Evolutionary conservation across 2,113 vertebrate species (phyloP).

Genomic region (Lamprotornis superbus): DNA sequence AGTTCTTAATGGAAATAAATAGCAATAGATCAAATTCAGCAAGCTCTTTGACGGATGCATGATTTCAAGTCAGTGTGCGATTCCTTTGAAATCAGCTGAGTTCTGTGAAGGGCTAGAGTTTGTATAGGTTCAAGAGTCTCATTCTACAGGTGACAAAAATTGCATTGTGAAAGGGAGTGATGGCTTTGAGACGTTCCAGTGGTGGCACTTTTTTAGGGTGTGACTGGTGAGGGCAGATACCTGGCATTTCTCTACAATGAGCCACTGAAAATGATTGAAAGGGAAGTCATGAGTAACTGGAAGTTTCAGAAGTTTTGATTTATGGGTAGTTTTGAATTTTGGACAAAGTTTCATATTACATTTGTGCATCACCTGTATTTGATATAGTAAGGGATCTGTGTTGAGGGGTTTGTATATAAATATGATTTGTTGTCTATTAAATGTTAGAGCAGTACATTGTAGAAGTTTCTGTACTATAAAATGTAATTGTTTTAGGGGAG

Average conservation of each 20-base stretch:
- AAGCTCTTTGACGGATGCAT: neutral
- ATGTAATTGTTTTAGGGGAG: neutral
- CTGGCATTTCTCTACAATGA: neutral
- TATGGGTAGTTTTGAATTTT: neutral
- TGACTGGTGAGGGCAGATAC: neutral
- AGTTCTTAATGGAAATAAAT: neutral
- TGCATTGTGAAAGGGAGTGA: neutral
- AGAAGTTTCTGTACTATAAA: neutral
- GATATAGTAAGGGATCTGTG: neutral
- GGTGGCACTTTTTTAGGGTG: accelerated
- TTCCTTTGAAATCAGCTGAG: neutral
- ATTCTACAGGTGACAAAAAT: neutral
- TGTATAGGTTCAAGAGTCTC: neutral
- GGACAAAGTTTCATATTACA: neutral
- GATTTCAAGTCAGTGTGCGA: neutral
- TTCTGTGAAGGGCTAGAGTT: neutral
- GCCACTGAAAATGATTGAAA: neutral
- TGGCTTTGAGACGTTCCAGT: neutral
- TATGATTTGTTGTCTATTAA: neutral
- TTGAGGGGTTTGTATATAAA: neutral
- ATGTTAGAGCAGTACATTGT: accelerated
- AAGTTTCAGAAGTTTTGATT: neutral
- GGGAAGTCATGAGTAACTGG: neutral
- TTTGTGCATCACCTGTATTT: neutral
- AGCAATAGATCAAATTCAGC: neutral